Conservation (phyloP, 2,113 vertebrate species). For the Upupa epops region DNA sequence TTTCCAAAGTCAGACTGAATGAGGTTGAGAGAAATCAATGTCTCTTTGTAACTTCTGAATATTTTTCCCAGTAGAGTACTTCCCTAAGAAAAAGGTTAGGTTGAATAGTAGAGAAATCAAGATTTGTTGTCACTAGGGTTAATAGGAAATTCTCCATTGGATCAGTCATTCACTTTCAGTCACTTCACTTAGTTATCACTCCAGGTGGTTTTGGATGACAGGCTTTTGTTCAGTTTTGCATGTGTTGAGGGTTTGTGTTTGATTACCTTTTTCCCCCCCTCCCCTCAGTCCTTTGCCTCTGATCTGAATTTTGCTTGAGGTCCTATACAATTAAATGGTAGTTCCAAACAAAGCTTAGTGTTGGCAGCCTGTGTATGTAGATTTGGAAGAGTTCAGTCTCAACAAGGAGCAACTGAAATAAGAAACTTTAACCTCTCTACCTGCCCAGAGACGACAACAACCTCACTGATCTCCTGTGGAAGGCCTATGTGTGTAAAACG, state of each 20-base stretch:
- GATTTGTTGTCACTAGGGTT: background rate
- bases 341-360: background rate
- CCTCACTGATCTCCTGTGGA: background rate
- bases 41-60: background rate
- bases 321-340: background rate
- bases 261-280: too few species aligned
- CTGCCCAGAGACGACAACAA: background rate
- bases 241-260: background rate
- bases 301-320: background rate
- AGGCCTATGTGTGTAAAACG: background rate
- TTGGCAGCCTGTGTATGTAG: background rate
- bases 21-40: slow-evolving; percentile 16
- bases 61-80: background rate
- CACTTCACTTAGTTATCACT: background rate
- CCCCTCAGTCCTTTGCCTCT: background rate
- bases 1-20: background rate
- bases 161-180: background rate
- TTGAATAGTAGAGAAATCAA: background rate
- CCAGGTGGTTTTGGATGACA: background rate
- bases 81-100: background rate
- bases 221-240: background rate
- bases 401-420: background rate
- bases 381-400: background rate
- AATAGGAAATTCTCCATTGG: background rate
- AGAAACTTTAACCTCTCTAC: background rate